Percentiles rank a stretch among this genome's conserved stretches.
Conservation (phyloP, 2,888 invertebrate genomes). For the Hedychridium roseum region DNA sequence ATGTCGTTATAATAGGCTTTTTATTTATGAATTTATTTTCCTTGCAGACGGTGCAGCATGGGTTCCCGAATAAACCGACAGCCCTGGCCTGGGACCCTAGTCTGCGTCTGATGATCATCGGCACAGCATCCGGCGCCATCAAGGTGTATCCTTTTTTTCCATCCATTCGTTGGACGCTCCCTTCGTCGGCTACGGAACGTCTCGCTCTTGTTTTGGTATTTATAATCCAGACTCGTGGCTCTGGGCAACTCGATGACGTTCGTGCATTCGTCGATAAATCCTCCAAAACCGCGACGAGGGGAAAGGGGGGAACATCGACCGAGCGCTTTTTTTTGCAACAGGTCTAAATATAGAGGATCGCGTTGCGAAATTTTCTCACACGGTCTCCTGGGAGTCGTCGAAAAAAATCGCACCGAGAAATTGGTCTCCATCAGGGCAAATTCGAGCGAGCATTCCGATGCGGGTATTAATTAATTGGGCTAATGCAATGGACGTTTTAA, state of each 20-base stretch:
- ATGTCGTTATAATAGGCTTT: too few relatives aligned
- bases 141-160: constrained; percentile 79
- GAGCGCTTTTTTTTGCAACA: too few relatives aligned
- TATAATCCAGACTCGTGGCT: constrained; percentile 26
- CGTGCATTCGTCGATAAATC: constrained; percentile 27
- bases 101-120: constrained; percentile 87
- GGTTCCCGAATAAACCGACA: constrained; percentile 96
- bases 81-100: constrained; percentile 93
- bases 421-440: too few relatives aligned
- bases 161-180: constrained; percentile 57
- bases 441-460: too few relatives aligned
- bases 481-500: too few relatives aligned
- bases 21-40: not conserved
- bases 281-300: constrained; percentile 14
- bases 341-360: too few relatives aligned
- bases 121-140: constrained; percentile 91
- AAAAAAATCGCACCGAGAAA: too few relatives aligned
- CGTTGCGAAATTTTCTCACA: too few relatives aligned
- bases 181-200: constrained; percentile 4
- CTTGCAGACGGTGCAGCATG: constrained; percentile 92
- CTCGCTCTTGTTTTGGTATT: constrained; percentile 14
- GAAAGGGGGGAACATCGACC: constrained; percentile 11
- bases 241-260: constrained; percentile 21
- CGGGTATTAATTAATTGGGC: too few relatives aligned
- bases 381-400: too few relatives aligned